Percentiles rank a stretch among this genome's conserved stretches.
Conservation (phyloP, 2,113 vertebrate genomes). For the Prietella phreatophila region DNA sequence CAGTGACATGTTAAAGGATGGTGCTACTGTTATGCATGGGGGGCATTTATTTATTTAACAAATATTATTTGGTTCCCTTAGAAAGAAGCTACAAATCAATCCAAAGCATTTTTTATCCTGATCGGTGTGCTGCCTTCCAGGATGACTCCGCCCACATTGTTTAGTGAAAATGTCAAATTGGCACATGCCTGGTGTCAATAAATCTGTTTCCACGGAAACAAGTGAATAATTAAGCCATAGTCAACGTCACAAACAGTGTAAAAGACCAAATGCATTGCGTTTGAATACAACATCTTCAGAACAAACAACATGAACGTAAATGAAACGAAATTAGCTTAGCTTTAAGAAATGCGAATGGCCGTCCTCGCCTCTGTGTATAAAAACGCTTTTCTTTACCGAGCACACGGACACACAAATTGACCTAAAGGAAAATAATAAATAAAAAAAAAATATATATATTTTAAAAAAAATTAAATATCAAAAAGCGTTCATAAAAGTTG, state of each 20-base stretch:
- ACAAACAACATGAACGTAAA: not conserved
- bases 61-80: too few species aligned
- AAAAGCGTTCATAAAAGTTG: constrained; percentile 37
- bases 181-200: not conserved
- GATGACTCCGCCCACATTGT: not conserved
- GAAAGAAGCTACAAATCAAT: too few species aligned
- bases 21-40: not conserved
- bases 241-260: not conserved
- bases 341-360: too few species aligned
- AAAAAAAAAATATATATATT: constrained; percentile 7
- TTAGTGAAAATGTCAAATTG: not conserved
- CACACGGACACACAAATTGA: constrained; percentile 13
- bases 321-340: not conserved
- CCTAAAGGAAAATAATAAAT: constrained; percentile 64
- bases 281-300: not conserved
- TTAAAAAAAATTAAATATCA: constrained; percentile 50
- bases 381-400: not conserved
- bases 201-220: not conserved
- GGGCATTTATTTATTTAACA: too few species aligned
- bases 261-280: not conserved
- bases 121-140: not conserved
- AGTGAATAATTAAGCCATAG: not conserved
- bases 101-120: not conserved
- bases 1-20: not conserved
- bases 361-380: not conserved